Percentiles rank a stretch among this genome's conserved stretches.
phyloP scores from a whole-genome alignment of 2,113 vertebrate genomes.

The Cryptotis parvus region DNA sequence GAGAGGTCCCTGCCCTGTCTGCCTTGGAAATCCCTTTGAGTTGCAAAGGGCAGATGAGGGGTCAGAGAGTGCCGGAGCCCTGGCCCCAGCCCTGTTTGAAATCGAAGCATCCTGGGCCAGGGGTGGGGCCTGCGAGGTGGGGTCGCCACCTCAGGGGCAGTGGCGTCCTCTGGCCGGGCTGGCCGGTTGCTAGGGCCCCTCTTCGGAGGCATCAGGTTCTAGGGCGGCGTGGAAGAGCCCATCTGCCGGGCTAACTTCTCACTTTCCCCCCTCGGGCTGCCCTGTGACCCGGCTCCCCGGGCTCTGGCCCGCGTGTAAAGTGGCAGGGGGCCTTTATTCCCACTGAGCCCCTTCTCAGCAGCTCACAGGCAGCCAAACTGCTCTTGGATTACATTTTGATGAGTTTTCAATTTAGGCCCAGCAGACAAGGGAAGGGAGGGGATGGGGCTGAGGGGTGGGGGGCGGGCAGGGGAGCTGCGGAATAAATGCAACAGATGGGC shows the following conservation, averaged over 20 bases:
- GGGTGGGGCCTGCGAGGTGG: constrained; percentile 72
- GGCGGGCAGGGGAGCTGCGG: constrained; percentile 71
- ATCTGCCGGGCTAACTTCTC: constrained; percentile 93
- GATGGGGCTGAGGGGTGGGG: constrained; percentile 85
- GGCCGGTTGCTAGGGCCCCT: constrained; percentile 80
- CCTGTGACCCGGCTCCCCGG: constrained; percentile 87
- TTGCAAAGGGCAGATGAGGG: constrained; percentile 72
- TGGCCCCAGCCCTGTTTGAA: constrained; percentile 77
- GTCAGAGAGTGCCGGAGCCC: constrained; percentile 63
- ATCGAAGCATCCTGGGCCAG: constrained; percentile 72
- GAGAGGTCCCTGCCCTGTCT: constrained; percentile 67
- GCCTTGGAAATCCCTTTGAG: constrained; percentile 79
- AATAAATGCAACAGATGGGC: constrained; percentile 99
- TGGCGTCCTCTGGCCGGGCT: constrained; percentile 52
- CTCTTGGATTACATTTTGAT: constrained; percentile 99
- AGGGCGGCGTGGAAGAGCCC: constrained; percentile 93
- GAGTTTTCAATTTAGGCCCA: constrained; percentile 98
- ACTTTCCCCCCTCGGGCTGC: constrained; percentile 89
- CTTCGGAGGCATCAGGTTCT: constrained; percentile 92
- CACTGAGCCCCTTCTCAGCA: constrained; percentile 90
- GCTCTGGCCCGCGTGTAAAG: constrained; percentile 90
- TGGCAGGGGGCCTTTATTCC: constrained; percentile 94
- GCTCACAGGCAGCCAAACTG: constrained; percentile 94
- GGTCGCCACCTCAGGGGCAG: constrained; percentile 79
- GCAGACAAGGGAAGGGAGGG: constrained; percentile 93